A percentile compares a stretch with the other conserved stretches of the same genome.
Evolutionary conservation across 2,888 invertebrate species (phyloP).

Genomic region (Catonia carolina): DNA sequence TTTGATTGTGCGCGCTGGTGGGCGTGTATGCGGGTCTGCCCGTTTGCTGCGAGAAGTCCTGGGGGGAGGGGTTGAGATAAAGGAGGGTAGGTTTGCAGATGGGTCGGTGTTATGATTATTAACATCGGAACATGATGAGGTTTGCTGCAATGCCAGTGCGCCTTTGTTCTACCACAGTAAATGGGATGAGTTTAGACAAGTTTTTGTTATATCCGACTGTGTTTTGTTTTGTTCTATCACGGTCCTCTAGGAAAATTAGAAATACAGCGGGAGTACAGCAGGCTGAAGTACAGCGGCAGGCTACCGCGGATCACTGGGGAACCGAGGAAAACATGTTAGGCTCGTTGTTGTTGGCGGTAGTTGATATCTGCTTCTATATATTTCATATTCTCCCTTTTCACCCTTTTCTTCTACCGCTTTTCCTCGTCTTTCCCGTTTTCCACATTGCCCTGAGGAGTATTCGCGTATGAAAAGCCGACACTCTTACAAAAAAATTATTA

Average conservation of each 20-base stretch:
- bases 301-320: no score
- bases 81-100: not conserved
- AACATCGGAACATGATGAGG: constrained; percentile 13
- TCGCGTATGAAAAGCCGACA: no score
- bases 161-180: constrained; percentile 10
- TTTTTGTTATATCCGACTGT: constrained; percentile 7
- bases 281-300: not conserved
- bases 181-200: constrained; percentile 15
- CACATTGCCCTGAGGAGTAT: no score
- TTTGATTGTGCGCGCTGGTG: not conserved
- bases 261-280: constrained; percentile 7
- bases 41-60: no score
- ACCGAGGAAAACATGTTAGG: no score
- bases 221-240: constrained; percentile 8
- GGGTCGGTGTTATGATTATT: constrained; percentile 15
- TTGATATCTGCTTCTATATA: not conserved
- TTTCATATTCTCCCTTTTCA: not conserved
- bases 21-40: no score
- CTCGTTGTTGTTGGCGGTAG: no score
- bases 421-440: not conserved
- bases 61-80: no score
- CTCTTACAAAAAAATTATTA: no score
- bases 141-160: constrained; percentile 9
- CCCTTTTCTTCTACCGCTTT: not conserved
- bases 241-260: constrained; percentile 12